Base-by-base conservation (phyloP, 2,113 vertebrate genomes). In the Colius striatus region DNA sequence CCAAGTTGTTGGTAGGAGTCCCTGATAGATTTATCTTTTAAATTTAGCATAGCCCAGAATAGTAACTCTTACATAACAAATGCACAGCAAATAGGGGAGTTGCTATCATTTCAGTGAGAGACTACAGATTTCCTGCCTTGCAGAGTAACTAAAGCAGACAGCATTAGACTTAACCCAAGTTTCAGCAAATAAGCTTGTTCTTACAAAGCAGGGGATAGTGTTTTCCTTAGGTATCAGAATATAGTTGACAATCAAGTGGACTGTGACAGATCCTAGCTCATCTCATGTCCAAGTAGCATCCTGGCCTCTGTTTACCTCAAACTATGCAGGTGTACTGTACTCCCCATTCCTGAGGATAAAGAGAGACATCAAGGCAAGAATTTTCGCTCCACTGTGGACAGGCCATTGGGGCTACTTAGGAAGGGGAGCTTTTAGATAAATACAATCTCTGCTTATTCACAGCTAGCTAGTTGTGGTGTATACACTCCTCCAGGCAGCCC, bases 41-140 rank as follows among this genome's bases (percentile, higher is more conserved):
- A 94, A 94, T 84, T 84, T 84, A 94, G 82, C 78, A 75, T 47
- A 70, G 84, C 90, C 58, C 61, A 86, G 75, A 80, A 95, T 87
- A 96, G 87, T 90, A 96, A 94, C 90, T 93, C 89, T 96, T 96
- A 95, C 90, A 82, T 96, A 96, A 97, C 78, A 75, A 81, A 92
- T 51, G 94, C 93, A 90, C 82, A 94, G 79, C 87, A 92, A 92
- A 96, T 75, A 83, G 5, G n/a, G 81, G 72, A 65, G 77, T 95
- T 76, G 81, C 65, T 95, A 12, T 86, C 58, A 88, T 90, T 96
- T 96, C 84, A 73, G 77, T 67, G 84, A 89, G 73, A 94, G 78
- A 78, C 78, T 94, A 87, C 70, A 72, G 84, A 80, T 95, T 85
- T 95, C 70, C 76, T 93, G 75, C 61, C 50, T 71, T 51, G 47